Evolutionary conservation across 2,113 vertebrate genomes (phyloP).

Genomic region (Phalacrocorax aristotelis): DNA sequence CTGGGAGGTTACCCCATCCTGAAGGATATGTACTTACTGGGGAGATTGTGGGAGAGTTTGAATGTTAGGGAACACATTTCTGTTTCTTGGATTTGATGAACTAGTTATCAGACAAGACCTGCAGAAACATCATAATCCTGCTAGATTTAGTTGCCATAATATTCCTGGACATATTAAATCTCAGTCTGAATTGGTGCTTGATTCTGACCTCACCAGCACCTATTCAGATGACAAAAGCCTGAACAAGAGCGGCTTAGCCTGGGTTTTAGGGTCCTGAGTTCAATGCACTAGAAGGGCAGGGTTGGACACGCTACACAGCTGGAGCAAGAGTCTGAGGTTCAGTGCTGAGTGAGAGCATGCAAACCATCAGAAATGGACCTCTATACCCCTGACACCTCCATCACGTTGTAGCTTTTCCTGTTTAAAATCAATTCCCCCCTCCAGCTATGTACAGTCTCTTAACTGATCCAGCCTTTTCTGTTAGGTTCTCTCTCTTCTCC

Average conservation of each 20-base stretch:
- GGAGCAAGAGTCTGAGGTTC: background rate
- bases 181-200: background rate
- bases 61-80: background rate
- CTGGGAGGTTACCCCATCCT: background rate
- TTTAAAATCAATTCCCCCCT: background rate
- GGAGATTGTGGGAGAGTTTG: rapidly evolving
- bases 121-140: background rate
- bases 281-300: background rate
- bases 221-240: background rate
- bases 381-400: background rate
- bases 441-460: background rate
- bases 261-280: background rate
- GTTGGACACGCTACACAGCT: background rate
- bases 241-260: background rate
- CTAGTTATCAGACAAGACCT: background rate
- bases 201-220: background rate
- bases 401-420: rapidly evolving
- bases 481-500: background rate
- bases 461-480: background rate
- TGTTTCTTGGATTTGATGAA: background rate
- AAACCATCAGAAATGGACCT: background rate
- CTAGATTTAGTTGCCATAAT: background rate
- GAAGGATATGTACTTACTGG: background rate
- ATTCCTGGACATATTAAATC: background rate
- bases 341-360: background rate